A percentile compares a stretch with the other conserved stretches of the same genome.
Evolutionary conservation across 2,113 vertebrate species (phyloP).

Genomic region (Gymnorhina tibicen): DNA sequence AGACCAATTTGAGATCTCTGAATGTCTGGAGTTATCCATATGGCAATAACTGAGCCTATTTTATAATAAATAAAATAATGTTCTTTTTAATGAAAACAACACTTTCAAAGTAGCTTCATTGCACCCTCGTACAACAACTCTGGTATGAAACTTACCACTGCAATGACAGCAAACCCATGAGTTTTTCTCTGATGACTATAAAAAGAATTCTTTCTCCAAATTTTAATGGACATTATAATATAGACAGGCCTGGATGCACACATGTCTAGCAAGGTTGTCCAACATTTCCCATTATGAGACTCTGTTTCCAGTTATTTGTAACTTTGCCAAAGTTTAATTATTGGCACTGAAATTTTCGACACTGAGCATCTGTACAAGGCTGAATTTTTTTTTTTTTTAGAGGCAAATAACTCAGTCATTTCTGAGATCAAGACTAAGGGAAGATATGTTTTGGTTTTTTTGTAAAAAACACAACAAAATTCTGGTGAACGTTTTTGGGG

Average conservation of each 20-base stretch:
- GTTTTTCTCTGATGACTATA: not conserved
- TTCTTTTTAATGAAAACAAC: not conserved
- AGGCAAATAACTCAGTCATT: not conserved
- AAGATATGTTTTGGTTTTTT: not conserved
- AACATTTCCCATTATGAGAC: not conserved
- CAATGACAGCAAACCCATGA: not conserved
- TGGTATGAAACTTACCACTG: not conserved
- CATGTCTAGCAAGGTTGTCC: not conserved
- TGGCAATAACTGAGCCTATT: not conserved
- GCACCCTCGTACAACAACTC: not conserved
- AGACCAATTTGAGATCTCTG: not conserved
- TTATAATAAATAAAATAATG: not conserved
- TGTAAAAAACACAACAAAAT: not conserved
- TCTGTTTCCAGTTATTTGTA: conserved; percentile 20
- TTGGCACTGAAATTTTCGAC: conserved; percentile 30
- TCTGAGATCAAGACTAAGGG: not conserved
- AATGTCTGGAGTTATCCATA: not conserved
- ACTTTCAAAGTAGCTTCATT: not conserved
- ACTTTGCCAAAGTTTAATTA: conserved; percentile 31
- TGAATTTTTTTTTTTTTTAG: not conserved
- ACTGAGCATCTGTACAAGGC: not conserved
- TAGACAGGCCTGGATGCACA: not conserved
- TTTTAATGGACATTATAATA: not conserved
- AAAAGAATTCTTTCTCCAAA: not conserved
- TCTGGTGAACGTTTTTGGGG: not conserved